Conservation (phyloP, 2,797 vertebrate genomes). For the Iguana delicatissima region DNA sequence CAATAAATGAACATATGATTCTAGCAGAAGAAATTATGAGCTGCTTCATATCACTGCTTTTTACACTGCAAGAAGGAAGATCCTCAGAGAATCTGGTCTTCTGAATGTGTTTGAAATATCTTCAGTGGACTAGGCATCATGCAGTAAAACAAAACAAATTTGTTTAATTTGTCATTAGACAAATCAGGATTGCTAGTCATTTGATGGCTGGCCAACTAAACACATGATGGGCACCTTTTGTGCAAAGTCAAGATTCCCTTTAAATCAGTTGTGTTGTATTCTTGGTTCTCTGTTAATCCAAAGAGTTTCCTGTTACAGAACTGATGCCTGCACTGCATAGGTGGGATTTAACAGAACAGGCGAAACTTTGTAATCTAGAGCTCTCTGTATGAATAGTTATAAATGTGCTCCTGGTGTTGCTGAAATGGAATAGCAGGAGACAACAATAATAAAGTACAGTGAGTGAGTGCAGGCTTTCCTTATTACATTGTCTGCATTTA, state of each 20-base stretch:
- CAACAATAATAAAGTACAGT: not conserved
- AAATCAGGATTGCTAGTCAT: not conserved
- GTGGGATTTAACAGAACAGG: not conserved
- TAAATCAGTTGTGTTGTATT: not conserved
- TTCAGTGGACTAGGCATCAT: not conserved
- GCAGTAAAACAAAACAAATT: not conserved
- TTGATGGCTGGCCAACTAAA: not conserved
- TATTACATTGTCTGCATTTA: not conserved
- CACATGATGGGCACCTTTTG: not conserved
- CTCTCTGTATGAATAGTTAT: not conserved
- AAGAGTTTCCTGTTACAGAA: not conserved
- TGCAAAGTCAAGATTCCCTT: not conserved
- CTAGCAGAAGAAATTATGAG: conserved; percentile 27
- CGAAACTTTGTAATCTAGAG: not conserved
- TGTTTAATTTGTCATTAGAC: not conserved
- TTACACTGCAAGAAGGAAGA: not conserved
- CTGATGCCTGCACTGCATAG: not conserved
- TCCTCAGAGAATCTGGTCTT: not conserved
- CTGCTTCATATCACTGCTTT: not conserved
- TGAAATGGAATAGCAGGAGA: not conserved
- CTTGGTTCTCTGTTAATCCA: not conserved
- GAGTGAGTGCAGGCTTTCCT: not conserved
- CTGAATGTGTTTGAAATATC: not conserved
- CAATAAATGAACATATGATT: conserved; percentile 51
- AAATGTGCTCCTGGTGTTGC: not conserved